Conservation (phyloP, 2,888 invertebrate genomes). For the Tetanocera ferruginea region DNA sequence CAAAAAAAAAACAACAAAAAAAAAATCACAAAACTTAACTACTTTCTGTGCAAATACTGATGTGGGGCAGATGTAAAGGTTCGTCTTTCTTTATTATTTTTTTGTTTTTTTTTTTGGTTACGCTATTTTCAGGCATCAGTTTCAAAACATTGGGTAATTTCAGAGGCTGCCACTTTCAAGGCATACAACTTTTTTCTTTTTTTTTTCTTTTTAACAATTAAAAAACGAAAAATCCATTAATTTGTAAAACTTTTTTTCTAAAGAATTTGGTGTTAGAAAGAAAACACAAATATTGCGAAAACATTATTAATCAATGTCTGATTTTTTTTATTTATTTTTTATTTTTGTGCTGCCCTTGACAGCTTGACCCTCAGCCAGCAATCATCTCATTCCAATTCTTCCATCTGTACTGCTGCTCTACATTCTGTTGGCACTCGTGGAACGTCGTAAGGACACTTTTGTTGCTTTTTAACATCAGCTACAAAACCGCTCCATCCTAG, state of each 20-base stretch:
- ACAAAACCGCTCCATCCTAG: not conserved
- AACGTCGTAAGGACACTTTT: slow-evolving; percentile 16
- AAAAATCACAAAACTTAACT: too few species aligned
- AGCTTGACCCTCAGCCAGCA: slow-evolving; percentile 37
- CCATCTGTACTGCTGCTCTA: not conserved
- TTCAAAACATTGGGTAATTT: too few species aligned
- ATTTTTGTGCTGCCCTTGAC: slow-evolving; percentile 51
- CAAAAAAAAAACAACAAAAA: too few species aligned
- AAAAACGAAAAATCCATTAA: slow-evolving; percentile 15
- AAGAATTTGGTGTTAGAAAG: not conserved
- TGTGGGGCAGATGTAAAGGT: too few species aligned
- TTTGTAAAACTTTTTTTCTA: not conserved
- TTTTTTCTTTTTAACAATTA: slow-evolving; percentile 15
- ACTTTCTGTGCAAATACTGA: too few species aligned
- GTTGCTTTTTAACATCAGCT: slow-evolving; percentile 11
- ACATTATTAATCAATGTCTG: slow-evolving; percentile 66
- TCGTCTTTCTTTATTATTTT: too few species aligned
- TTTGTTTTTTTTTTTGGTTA: too few species aligned
- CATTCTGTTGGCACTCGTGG: slow-evolving; percentile 44
- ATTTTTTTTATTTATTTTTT: slow-evolving; percentile 30
- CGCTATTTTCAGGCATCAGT: too few species aligned
- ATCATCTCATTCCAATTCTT: not conserved
- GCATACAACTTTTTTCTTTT: not conserved
- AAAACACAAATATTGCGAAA: slow-evolving; percentile 42
- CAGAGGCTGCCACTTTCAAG: too few species aligned